These are phyloP conservation scores for Drosophila villosipedis DNA, from an alignment of 2,888 invertebrate species.

Conservation along the genomic window DNA sequence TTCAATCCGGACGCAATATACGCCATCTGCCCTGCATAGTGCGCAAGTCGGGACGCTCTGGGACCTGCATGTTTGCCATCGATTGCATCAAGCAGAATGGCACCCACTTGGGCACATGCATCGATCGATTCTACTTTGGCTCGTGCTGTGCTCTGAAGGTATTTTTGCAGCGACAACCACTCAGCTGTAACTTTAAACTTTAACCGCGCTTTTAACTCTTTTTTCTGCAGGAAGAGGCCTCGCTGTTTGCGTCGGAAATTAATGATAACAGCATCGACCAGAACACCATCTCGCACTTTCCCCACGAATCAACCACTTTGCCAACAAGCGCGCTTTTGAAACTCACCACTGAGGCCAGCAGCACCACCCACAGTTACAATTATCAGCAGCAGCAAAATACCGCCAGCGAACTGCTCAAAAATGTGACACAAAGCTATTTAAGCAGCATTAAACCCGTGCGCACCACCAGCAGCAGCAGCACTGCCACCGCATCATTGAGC, in stretches of 20 bases:
- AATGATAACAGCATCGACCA: conserved; percentile 85
- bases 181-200: not conserved
- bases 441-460: conserved; percentile 62
- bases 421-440: conserved; percentile 77
- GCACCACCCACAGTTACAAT: conserved; percentile 21
- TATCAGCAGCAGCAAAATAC: conserved; percentile 45
- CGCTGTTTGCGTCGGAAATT: conserved; percentile 83
- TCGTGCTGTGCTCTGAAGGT: conserved; percentile 93
- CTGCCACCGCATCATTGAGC: conserved; percentile 21
- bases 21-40: conserved; percentile 95
- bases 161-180: conserved; percentile 19
- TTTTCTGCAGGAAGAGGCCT: conserved; percentile 61
- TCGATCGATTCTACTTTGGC: conserved; percentile 96
- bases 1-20: conserved; percentile 93
- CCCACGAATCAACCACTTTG: conserved; percentile 83
- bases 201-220: not conserved
- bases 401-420: conserved; percentile 68
- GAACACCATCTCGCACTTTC: conserved; percentile 85
- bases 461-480: conserved; percentile 41
- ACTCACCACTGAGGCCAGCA: conserved; percentile 75
- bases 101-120: conserved; percentile 95
- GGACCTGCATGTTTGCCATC: conserved; percentile 97
- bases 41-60: conserved; percentile 91
- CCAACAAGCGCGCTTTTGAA: conserved; percentile 82
- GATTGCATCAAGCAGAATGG: conserved; percentile 96